phyloP scores from a whole-genome alignment of 2,113 vertebrate species.

The Chascanopsetta lugubris region DNA sequence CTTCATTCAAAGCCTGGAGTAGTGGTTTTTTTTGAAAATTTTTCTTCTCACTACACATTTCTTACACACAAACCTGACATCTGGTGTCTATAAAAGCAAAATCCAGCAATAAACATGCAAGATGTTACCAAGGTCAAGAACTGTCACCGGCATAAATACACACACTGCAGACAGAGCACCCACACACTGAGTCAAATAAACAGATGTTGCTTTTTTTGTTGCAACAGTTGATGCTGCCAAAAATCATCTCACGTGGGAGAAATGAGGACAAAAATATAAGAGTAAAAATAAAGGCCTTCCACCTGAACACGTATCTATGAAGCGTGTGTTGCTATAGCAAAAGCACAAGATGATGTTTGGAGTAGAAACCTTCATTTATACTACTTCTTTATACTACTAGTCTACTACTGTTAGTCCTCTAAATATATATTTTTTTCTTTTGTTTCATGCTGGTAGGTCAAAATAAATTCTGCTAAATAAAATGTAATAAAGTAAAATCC shows the following conservation, averaged over 20 bases:
- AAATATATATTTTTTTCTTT: not conserved
- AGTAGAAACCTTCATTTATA: too few relatives aligned
- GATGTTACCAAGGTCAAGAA: conserved; percentile 9
- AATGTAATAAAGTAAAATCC: not conserved
- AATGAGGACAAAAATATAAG: not conserved
- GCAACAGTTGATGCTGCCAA: conserved; percentile 12
- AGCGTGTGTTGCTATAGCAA: conserved; percentile 4
- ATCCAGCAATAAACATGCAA: not conserved
- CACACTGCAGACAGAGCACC: conserved; percentile 3
- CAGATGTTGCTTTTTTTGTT: conserved; percentile 7
- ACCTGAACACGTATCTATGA: conserved; percentile 5
- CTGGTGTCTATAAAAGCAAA: conserved; percentile 4
- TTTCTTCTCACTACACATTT: not conserved
- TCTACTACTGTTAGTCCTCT: not conserved
- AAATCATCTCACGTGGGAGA: not conserved
- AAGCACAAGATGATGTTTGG: not conserved
- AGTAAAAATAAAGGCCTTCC: conserved; percentile 3
- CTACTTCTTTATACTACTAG: too few relatives aligned
- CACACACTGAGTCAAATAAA: conserved; percentile 4
- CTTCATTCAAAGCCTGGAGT: conserved; percentile 10
- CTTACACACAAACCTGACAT: conserved; percentile 6
- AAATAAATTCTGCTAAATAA: too few relatives aligned
- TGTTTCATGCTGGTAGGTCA: too few relatives aligned
- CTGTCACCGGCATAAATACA: conserved; percentile 10
- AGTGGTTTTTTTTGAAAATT: conserved; percentile 2